Evolutionary conservation across 2,888 invertebrate genomes (phyloP).

Genomic region (Amphiduros pacificus): DNA sequence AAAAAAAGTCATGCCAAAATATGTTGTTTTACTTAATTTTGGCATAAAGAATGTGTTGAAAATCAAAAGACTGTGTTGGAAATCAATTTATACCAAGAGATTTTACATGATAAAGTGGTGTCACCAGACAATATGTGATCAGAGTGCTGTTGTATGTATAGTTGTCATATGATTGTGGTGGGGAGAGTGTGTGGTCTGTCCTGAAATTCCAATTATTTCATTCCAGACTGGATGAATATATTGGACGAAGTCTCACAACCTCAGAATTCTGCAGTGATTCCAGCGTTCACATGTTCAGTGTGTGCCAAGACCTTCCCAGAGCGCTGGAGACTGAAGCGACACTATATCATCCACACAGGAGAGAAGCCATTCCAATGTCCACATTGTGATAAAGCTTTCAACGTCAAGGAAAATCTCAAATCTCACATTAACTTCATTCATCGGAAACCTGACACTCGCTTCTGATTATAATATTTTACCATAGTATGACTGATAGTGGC

Average conservation of each 20-base stretch:
- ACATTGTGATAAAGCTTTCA: neutral
- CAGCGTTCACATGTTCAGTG: neutral
- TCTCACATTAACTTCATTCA: neutral
- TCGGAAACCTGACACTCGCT: too few species aligned
- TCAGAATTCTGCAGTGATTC: neutral
- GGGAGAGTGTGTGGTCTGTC: neutral
- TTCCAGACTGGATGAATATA: neutral
- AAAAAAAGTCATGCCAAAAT: too few species aligned
- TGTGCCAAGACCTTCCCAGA: slow-evolving; percentile 6
- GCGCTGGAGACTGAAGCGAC: slow-evolving; percentile 1
- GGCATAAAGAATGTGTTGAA: too few species aligned
- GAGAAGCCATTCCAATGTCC: slow-evolving; percentile 5
- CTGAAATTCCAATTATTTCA: slow-evolving; percentile 1
- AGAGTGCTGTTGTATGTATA: too few species aligned
- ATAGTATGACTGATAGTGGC: too few species aligned
- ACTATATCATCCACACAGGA: neutral
- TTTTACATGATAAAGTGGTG: too few species aligned
- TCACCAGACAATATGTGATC: too few species aligned
- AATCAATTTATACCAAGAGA: too few species aligned
- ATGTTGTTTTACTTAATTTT: too few species aligned
- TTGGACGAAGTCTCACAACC: neutral
- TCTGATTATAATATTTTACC: too few species aligned
- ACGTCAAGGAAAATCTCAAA: slow-evolving; percentile 9
- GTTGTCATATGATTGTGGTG: neutral
- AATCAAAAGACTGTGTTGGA: too few species aligned